A percentile compares a stretch with the other conserved stretches of the same genome.
Evolutionary conservation across 2,797 vertebrate species (phyloP).

Genomic region (Pseudochirops corinnae): DNA sequence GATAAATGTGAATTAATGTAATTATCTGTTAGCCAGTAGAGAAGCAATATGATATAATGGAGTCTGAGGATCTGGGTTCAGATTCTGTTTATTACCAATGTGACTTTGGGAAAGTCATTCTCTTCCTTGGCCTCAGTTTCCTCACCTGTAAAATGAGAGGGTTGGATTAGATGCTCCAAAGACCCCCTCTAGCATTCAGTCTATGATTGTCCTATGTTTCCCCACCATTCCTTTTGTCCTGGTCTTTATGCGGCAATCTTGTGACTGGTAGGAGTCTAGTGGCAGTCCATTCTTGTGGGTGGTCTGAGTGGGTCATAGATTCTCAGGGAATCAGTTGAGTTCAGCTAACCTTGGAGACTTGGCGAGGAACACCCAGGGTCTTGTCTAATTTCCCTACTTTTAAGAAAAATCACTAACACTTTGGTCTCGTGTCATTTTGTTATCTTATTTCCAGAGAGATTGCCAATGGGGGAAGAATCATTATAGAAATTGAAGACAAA

Average conservation of each 20-base stretch:
- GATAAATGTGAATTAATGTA: conserved; percentile 12
- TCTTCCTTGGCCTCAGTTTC: conserved; percentile 38
- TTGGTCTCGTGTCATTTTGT: conserved; percentile 54
- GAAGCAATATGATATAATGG: neutral
- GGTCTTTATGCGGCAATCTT: neutral
- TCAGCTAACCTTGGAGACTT: neutral
- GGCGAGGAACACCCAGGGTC: neutral
- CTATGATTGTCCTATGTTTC: neutral
- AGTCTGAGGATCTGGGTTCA: conserved; percentile 31
- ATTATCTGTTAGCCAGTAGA: neutral
- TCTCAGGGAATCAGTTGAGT: neutral
- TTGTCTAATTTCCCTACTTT: conserved; percentile 17
- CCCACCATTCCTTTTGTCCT: neutral
- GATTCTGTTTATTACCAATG: neutral
- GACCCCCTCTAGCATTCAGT: neutral
- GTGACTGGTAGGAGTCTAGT: neutral
- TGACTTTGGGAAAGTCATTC: conserved; percentile 40
- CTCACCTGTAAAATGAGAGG: conserved; percentile 41
- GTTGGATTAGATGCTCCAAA: neutral
- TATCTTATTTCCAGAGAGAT: conserved; percentile 89
- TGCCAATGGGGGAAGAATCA: conserved; percentile 90
- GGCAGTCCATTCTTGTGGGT: neutral
- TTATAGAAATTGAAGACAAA: conserved; percentile 94
- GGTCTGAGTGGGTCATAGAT: neutral
- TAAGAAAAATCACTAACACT: neutral